These are phyloP conservation scores for Ceuthmochares aereus DNA, from an alignment of 2,113 vertebrate species.

Conservation along the genomic window DNA sequence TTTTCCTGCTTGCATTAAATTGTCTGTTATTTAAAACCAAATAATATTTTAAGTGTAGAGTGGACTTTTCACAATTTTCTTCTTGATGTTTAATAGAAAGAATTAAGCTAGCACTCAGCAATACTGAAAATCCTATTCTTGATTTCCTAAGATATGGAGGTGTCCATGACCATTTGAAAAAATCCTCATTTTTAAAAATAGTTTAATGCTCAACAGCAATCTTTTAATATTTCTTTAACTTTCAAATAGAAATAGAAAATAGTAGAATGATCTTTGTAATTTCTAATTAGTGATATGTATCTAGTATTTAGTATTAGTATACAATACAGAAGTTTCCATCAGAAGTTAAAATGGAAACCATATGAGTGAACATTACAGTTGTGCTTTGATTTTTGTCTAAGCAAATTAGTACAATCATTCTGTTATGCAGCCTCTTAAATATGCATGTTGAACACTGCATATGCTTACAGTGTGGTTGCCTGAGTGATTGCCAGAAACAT, in stretches of 20 bases:
- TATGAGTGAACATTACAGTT: neutral
- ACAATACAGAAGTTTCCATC: neutral
- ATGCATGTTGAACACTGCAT: neutral
- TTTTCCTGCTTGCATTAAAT: neutral
- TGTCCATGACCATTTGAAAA: neutral
- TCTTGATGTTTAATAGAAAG: neutral
- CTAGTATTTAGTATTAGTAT: neutral
- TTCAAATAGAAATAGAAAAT: neutral
- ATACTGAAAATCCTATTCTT: neutral
- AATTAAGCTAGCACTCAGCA: neutral
- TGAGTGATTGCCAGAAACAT: neutral
- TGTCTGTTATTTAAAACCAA: neutral
- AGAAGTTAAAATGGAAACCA: neutral
- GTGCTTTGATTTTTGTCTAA: neutral
- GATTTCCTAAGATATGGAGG: neutral
- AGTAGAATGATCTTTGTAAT: neutral
- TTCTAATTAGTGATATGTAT: neutral
- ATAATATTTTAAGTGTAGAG: neutral
- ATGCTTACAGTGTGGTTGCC: neutral
- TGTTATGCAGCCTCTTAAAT: neutral
- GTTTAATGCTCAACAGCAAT: neutral
- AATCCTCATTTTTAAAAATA: neutral
- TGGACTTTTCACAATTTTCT: neutral
- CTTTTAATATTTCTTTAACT: fast-evolving
- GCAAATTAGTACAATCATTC: neutral